Percentiles rank a stretch among this genome's conserved stretches.
Evolutionary conservation across 2,113 vertebrate genomes (phyloP).

Genomic region (Rhabdornis inornatus): DNA sequence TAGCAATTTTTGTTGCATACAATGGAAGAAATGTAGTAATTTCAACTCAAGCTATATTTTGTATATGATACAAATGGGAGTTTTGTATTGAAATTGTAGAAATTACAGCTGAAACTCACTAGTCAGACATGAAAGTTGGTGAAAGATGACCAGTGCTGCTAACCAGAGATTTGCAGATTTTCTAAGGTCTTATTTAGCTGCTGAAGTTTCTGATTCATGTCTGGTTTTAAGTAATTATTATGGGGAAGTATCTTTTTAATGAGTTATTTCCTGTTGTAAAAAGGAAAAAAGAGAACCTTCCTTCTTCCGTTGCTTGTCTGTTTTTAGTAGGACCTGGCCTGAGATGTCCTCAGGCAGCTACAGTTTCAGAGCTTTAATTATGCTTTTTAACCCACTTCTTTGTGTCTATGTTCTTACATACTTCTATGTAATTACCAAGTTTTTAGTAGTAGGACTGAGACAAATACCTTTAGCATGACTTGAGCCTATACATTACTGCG

Average conservation of each 20-base stretch:
- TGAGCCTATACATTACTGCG: conserved; percentile 59
- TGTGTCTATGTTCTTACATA: conserved; percentile 70
- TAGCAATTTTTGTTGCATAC: not conserved
- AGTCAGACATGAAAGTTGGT: not conserved
- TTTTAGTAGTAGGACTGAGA: conserved; percentile 66
- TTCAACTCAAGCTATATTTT: not conserved
- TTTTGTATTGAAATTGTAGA: not conserved
- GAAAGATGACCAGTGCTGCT: not conserved
- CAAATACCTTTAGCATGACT: conserved; percentile 74
- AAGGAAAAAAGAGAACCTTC: not conserved
- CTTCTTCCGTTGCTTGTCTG: conserved; percentile 20
- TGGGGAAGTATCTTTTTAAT: conserved; percentile 59
- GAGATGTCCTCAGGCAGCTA: conserved; percentile 65
- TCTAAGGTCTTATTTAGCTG: conserved; percentile 31
- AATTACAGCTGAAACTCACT: not conserved
- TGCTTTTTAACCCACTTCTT: conserved; percentile 71
- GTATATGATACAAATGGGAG: not conserved
- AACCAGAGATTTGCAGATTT: conserved; percentile 5
- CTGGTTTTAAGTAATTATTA: conserved; percentile 55
- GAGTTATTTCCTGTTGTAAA: conserved; percentile 51
- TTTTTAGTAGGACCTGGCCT: conserved; percentile 45
- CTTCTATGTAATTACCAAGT: conserved; percentile 72
- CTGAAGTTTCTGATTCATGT: conserved; percentile 48
- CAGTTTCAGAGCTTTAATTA: conserved; percentile 74
- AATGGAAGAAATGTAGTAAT: not conserved